Conservation (phyloP, 2,113 vertebrate genomes). For the Lamprologus callipterus region DNA sequence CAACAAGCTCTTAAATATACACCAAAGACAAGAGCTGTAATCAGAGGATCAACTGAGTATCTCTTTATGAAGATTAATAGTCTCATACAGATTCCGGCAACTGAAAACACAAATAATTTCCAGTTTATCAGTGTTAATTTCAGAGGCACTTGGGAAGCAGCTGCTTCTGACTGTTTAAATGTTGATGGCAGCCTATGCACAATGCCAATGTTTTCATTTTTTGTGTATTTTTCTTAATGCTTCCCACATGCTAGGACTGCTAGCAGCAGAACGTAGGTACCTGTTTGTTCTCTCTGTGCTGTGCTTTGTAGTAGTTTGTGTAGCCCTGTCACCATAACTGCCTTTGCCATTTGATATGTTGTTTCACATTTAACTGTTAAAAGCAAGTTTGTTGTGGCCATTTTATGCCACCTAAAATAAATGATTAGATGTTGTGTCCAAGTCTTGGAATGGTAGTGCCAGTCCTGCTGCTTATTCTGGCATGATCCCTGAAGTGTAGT, state of each 20-base stretch:
- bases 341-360: background rate
- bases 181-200: background rate
- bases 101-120: background rate
- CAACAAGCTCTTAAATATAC: background rate
- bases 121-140: background rate
- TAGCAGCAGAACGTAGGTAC: constrained; percentile 99
- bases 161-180: background rate
- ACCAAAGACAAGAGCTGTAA: background rate
- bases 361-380: background rate
- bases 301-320: background rate
- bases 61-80: background rate
- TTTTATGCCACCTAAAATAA: background rate
- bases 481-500: background rate
- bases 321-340: background rate
- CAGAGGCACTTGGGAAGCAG: background rate
- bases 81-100: background rate
- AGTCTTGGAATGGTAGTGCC: background rate
- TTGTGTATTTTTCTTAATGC: constrained; percentile 82
- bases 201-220: background rate
- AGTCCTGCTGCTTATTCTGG: background rate
- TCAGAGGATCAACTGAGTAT: background rate
- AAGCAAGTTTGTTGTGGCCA: background rate
- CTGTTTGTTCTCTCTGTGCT: constrained; percentile 43
- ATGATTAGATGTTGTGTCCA: background rate
- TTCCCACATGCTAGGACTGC: constrained; percentile 88